These are phyloP conservation scores for Idris sp. DNA, from an alignment of 1,140 invertebrate species.

Conservation along the genomic window DNA sequence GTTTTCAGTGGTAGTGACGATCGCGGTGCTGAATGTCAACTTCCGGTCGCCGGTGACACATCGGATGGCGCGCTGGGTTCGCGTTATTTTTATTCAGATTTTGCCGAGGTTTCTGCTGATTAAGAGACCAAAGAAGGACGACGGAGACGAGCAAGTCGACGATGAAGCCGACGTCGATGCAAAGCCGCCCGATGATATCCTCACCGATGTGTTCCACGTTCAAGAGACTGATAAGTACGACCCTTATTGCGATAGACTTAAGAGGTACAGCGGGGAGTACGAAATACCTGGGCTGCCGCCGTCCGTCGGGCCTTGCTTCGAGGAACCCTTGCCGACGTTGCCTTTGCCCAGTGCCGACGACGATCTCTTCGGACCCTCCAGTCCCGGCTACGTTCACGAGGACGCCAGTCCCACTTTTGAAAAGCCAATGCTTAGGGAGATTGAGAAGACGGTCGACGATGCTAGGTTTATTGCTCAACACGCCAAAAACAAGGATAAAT, in stretches of 20 bases:
- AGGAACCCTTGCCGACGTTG: constrained; percentile 83
- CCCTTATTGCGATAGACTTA: constrained; percentile 78
- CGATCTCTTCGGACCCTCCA: constrained; percentile 87
- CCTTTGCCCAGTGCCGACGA: constrained; percentile 86
- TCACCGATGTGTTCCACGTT: constrained; percentile 85
- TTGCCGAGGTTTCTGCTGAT: constrained; percentile 92
- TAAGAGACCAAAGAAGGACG: constrained; percentile 87
- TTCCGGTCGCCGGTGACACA: constrained; percentile 99
- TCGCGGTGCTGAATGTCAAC: constrained; percentile 98
- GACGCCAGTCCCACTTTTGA: constrained; percentile 89
- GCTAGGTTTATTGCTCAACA: constrained; percentile 96
- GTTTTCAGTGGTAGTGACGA: constrained; percentile 97
- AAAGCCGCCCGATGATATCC: constrained; percentile 83
- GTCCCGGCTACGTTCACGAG: constrained; percentile 78
- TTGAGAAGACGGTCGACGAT: constrained; percentile 93
- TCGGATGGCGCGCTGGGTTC: constrained; percentile 94
- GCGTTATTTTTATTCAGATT: constrained; percentile 91
- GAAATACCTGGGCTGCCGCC: constrained; percentile 81
- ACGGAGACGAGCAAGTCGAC: constrained; percentile 83
- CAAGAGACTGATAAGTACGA: constrained; percentile 85
- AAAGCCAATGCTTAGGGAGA: constrained; percentile 85
- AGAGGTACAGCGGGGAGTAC: constrained; percentile 85
- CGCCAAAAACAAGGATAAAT: constrained; percentile 95
- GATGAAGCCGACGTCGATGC: constrained; percentile 76
- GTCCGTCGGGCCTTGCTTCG: constrained; percentile 79